These are phyloP conservation scores for Trididemnum nubilum DNA, from an alignment of 23 tunicate species.

Conservation along the genomic window DNA sequence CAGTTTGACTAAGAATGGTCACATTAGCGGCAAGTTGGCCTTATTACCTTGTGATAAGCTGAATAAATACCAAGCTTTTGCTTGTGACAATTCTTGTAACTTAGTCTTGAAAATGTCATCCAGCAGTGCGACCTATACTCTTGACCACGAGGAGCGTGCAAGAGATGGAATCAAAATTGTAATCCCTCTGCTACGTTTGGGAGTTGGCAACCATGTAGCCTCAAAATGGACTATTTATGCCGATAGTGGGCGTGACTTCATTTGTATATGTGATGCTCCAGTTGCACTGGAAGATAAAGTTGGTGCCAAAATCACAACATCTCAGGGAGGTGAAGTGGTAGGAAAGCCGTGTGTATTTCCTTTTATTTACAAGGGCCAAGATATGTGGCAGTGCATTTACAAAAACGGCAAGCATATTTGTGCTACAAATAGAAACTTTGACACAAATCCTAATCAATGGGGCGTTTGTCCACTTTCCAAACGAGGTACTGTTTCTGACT, in stretches of 20 bases:
- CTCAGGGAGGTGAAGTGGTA: conserved; percentile 48
- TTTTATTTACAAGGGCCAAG: conserved; percentile 41
- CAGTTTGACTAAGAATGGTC: neutral
- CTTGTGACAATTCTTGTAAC: conserved; percentile 18
- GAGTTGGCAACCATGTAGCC: neutral
- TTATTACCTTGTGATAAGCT: conserved; percentile 29
- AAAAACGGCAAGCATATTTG: conserved; percentile 25
- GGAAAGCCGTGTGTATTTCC: conserved; percentile 77
- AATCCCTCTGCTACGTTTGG: conserved; percentile 20
- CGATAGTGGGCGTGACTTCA: neutral
- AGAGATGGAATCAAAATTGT: neutral
- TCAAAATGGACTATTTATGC: conserved; percentile 38
- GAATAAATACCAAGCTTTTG: conserved; percentile 28
- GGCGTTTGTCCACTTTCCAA: conserved; percentile 61
- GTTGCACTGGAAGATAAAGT: neutral
- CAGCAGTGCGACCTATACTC: neutral
- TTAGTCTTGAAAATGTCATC: neutral
- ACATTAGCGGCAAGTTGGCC: neutral
- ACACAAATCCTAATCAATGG: conserved; percentile 50
- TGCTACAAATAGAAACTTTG: conserved; percentile 50
- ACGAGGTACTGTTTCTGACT: conserved; percentile 50
- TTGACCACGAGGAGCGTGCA: conserved; percentile 21
- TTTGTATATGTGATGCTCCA: conserved; percentile 7
- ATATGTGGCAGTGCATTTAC: conserved; percentile 43
- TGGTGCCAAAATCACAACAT: conserved; percentile 15